A percentile compares a stretch with the other conserved stretches of the same genome.
Evolutionary conservation across 2,888 invertebrate species (phyloP).

Genomic region (Charanyca ferruginea): DNA sequence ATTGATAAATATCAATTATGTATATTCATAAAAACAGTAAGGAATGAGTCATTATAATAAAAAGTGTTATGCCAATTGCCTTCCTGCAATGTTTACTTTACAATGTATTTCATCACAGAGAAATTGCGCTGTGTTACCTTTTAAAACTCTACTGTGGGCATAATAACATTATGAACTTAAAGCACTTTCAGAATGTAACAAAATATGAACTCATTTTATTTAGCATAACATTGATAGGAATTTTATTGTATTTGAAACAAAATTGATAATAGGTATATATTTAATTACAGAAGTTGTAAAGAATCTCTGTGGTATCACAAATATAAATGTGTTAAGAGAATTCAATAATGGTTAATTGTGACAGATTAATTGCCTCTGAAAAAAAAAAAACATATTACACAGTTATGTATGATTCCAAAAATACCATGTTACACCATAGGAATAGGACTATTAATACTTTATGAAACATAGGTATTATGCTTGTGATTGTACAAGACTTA

Average conservation of each 20-base stretch:
- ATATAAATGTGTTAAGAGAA: no score
- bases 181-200: not conserved
- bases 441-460: no score
- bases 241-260: constrained; percentile 11
- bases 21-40: not conserved
- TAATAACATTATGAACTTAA: not conserved
- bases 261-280: no score
- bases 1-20: not conserved
- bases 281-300: not conserved
- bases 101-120: not conserved
- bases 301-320: no score
- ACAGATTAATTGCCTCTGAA: no score
- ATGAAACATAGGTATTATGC: no score
- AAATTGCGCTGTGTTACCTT: not conserved
- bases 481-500: no score
- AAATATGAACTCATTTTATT: constrained; percentile 5
- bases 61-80: not conserved
- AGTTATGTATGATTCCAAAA: no score
- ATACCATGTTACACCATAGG: no score
- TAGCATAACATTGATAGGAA: constrained; percentile 13
- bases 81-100: constrained; percentile 5
- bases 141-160: not conserved
- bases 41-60: constrained; percentile 4
- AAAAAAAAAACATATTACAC: no score
- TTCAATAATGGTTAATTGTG: no score